Evolutionary conservation across 2,888 invertebrate species (phyloP).

Genomic region (Eulithis prunata): DNA sequence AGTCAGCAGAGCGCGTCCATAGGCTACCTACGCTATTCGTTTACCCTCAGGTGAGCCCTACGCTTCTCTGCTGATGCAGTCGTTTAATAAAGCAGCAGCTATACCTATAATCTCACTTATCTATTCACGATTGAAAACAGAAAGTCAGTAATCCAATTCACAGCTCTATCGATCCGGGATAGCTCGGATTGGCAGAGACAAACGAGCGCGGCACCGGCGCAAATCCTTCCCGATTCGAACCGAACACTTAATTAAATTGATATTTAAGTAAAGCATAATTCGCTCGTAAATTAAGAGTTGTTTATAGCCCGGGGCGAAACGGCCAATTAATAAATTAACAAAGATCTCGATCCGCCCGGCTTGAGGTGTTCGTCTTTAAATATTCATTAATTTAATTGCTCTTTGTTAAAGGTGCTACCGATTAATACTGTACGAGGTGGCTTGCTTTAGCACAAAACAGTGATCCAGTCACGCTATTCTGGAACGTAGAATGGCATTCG

Average conservation of each 20-base stretch:
- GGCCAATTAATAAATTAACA: conserved; percentile 83
- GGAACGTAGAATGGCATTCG: neutral
- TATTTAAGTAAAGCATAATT: conserved; percentile 84
- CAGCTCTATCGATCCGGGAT: conserved; percentile 25
- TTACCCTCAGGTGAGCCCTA: too few species aligned
- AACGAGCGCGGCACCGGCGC: conserved; percentile 60
- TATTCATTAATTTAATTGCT: conserved; percentile 79
- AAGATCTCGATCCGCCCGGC: conserved; percentile 63
- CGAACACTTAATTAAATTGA: conserved; percentile 84
- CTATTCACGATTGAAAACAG: conserved; percentile 4
- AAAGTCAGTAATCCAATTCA: conserved; percentile 14
- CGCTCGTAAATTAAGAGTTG: conserved; percentile 83
- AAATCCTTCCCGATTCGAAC: conserved; percentile 70
- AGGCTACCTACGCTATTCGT: too few species aligned
- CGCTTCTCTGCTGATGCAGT: too few species aligned
- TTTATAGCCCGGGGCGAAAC: conserved; percentile 78
- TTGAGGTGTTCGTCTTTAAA: conserved; percentile 74
- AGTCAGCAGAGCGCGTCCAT: too few species aligned
- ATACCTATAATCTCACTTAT: neutral
- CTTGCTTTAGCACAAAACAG: conserved; percentile 5
- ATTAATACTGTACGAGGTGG: conserved; percentile 20
- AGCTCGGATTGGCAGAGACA: conserved; percentile 69
- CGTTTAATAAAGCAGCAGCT: too few species aligned
- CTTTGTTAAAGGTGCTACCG: conserved; percentile 35
- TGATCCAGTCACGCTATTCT: neutral